Evolutionary conservation across 2,797 vertebrate genomes (phyloP).

Genomic region (Enteromius viviparus): DNA sequence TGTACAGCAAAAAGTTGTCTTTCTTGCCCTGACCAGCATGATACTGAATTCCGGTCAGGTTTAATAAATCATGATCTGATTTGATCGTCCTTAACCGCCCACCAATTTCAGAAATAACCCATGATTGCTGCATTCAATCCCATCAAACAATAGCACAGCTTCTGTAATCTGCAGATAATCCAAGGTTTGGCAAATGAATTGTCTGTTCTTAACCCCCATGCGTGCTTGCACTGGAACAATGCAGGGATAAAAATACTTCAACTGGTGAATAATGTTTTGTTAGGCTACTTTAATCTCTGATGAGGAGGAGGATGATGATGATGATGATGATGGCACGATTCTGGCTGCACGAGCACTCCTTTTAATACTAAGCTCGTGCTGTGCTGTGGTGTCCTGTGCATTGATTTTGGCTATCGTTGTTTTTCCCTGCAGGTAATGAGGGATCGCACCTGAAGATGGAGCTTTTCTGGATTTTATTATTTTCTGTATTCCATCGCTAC

Average conservation of each 20-base stretch:
- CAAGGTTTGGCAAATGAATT: slow-evolving; percentile 70
- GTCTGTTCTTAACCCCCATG: slow-evolving; percentile 61
- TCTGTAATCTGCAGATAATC: slow-evolving; percentile 71
- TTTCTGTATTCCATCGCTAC: slow-evolving; percentile 74
- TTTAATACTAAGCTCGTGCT: slow-evolving; percentile 19
- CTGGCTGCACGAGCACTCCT: slow-evolving; percentile 47
- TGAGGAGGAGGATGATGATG: slow-evolving; percentile 33
- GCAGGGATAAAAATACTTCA: slow-evolving; percentile 52
- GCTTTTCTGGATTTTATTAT: slow-evolving; percentile 83
- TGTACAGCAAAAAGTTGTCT: background rate
- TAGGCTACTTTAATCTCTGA: slow-evolving; percentile 49
- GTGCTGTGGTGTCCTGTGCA: slow-evolving; percentile 1
- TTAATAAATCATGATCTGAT: slow-evolving; percentile 44
- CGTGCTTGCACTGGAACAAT: slow-evolving; percentile 55
- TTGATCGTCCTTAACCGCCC: slow-evolving; percentile 40
- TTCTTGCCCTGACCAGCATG: background rate
- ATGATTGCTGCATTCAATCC: slow-evolving; percentile 59
- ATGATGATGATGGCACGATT: slow-evolving; percentile 59
- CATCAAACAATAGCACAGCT: slow-evolving; percentile 61
- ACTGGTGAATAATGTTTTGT: slow-evolving; percentile 57
- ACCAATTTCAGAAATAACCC: slow-evolving; percentile 47
- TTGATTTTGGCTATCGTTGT: slow-evolving; percentile 7
- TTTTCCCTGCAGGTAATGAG: slow-evolving; percentile 77
- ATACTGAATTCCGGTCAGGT: background rate
- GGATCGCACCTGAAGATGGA: slow-evolving; percentile 82